phyloP scores from a whole-genome alignment of 2,113 vertebrate species.

The Pyrgilauda ruficollis region DNA sequence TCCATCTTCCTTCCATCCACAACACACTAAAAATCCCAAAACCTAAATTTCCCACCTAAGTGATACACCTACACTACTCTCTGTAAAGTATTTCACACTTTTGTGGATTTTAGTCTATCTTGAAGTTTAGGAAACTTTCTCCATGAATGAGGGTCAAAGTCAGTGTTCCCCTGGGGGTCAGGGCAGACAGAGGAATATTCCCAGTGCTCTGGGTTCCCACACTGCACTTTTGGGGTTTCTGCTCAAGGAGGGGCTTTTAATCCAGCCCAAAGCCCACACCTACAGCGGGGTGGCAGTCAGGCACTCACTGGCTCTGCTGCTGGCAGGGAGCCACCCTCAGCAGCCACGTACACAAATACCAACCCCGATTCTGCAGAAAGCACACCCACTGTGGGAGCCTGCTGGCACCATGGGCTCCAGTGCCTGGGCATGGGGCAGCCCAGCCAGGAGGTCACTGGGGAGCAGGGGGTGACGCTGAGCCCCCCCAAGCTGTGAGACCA shows the following conservation, averaged over 20 bases:
- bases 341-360: accelerated
- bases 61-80: too few relatives aligned
- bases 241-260: background rate
- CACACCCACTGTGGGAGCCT: background rate
- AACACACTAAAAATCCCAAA: too few relatives aligned
- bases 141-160: too few relatives aligned
- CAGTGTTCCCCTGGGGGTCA: too few relatives aligned
- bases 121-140: too few relatives aligned
- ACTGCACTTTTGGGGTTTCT: background rate
- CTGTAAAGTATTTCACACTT: too few relatives aligned
- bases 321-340: background rate
- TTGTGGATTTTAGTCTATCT: too few relatives aligned
- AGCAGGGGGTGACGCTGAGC: background rate
- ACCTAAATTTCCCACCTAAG: too few relatives aligned
- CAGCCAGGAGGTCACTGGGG: background rate
- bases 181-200: too few relatives aligned
- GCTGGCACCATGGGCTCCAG: background rate
- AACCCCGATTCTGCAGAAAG: background rate
- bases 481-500: background rate
- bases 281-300: accelerated
- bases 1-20: too few relatives aligned
- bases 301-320: accelerated
- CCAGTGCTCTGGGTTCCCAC: too few relatives aligned
- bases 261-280: accelerated
- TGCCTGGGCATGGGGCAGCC: background rate